phyloP scores from a whole-genome alignment of 1,140 invertebrate genomes.

The Apolygus lucorum region DNA sequence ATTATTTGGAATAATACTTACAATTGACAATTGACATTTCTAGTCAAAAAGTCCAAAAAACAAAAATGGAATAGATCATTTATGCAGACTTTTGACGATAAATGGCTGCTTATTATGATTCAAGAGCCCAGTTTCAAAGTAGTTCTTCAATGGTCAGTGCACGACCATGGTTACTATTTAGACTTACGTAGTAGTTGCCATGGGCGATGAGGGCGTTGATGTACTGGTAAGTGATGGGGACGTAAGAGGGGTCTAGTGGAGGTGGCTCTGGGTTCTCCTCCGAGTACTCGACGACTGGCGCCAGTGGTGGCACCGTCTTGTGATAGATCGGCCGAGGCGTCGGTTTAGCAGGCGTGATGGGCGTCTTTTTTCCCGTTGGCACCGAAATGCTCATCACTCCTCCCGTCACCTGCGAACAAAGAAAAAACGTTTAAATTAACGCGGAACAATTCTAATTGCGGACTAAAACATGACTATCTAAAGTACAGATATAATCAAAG shows the following conservation, averaged over 20 bases:
- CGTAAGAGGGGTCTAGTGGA: constrained; percentile 33
- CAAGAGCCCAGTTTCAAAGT: too few species aligned
- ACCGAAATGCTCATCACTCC: constrained; percentile 30
- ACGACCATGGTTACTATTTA: too few species aligned
- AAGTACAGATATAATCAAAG: too few species aligned
- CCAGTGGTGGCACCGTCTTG: constrained; percentile 24
- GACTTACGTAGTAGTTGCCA: constrained; percentile 31
- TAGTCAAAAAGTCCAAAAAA: too few species aligned
- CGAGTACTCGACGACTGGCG: constrained; percentile 33
- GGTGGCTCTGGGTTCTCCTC: constrained; percentile 34
- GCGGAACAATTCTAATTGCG: too few species aligned
- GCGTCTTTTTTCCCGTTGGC: constrained; percentile 34
- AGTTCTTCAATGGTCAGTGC: too few species aligned
- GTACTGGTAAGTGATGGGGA: constrained; percentile 30
- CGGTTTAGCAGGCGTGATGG: constrained; percentile 32
- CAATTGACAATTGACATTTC: too few species aligned
- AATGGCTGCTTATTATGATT: background rate
- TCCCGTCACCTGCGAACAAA: constrained; percentile 9
- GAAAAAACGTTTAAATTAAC: too few species aligned
- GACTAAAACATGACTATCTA: too few species aligned
- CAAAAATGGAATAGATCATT: too few species aligned
- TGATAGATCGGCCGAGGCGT: constrained; percentile 18
- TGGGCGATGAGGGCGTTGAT: constrained; percentile 31
- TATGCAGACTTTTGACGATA: too few species aligned
- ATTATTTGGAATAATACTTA: too few species aligned